Evolutionary conservation across 2,888 invertebrate genomes (phyloP).

Genomic region (Pristionchus entomophagus): DNA sequence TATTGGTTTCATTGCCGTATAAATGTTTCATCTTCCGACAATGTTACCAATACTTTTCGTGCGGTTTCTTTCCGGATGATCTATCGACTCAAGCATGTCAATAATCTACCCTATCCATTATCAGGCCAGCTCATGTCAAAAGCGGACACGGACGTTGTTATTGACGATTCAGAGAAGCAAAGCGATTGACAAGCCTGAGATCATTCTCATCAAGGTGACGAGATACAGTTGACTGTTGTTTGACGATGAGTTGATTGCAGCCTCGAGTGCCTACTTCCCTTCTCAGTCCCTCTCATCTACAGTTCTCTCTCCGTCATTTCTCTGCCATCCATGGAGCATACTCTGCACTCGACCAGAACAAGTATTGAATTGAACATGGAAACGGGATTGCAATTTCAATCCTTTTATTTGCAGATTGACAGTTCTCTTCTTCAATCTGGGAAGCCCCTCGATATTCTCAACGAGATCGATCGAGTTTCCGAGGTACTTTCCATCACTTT

Average conservation of each 20-base stretch:
- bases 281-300: slow-evolving; percentile 50
- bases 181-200: slow-evolving; percentile 2
- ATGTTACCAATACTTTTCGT: neutral
- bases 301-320: slow-evolving; percentile 62
- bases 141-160: slow-evolving; percentile 1
- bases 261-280: neutral
- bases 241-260: neutral
- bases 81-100: neutral
- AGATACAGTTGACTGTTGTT: neutral
- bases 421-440: slow-evolving; percentile 87
- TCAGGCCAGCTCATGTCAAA: neutral
- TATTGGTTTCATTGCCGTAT: slow-evolving; percentile 50
- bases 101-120: neutral
- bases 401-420: slow-evolving; percentile 60
- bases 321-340: slow-evolving; percentile 65
- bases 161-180: neutral
- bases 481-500: neutral
- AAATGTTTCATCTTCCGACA: slow-evolving; percentile 46
- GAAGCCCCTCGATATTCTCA: slow-evolving; percentile 90
- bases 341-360: slow-evolving; percentile 60
- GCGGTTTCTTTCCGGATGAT: neutral
- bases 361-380: slow-evolving; percentile 50
- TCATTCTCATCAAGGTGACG: neutral
- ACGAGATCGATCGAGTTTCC: slow-evolving; percentile 82
- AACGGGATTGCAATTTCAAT: neutral